Conservation (phyloP, 2,888 invertebrate genomes). For the Pterostichus niger region DNA sequence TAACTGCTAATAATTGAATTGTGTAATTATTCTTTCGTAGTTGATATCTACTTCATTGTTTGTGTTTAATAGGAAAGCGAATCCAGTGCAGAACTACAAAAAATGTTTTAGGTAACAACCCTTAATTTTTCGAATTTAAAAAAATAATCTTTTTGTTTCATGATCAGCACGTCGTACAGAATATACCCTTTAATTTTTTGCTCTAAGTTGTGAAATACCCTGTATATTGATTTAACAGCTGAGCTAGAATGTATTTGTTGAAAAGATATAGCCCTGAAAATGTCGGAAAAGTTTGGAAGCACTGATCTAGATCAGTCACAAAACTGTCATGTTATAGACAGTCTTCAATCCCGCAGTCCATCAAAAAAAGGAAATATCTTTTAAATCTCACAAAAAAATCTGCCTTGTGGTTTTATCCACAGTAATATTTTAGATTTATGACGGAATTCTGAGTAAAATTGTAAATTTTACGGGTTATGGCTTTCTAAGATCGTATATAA, state of each 20-base stretch:
- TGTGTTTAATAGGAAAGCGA: too few species aligned
- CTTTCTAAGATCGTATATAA: neutral
- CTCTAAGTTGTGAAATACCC: too few species aligned
- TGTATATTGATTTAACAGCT: neutral
- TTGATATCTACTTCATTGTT: too few species aligned
- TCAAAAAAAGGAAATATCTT: conserved; percentile 49
- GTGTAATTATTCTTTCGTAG: too few species aligned
- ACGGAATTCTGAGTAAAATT: neutral
- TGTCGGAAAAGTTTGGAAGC: neutral
- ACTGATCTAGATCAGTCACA: conserved; percentile 32
- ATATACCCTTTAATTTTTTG: too few species aligned
- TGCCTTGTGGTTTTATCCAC: conserved; percentile 5
- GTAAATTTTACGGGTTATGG: neutral
- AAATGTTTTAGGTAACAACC: too few species aligned
- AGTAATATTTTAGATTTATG: conserved; percentile 35
- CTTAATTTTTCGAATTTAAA: too few species aligned
- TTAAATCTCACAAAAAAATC: conserved; percentile 51
- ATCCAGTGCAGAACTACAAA: too few species aligned
- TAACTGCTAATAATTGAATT: too few species aligned
- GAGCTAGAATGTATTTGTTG: conserved; percentile 2
- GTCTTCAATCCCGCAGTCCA: conserved; percentile 46
- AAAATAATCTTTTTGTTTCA: too few species aligned
- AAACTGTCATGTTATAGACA: conserved; percentile 38
- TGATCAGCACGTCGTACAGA: too few species aligned
- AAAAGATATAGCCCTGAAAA: neutral